These are phyloP conservation scores for Alectura lathami DNA, from an alignment of 2,113 vertebrate genomes.

Conservation along the genomic window DNA sequence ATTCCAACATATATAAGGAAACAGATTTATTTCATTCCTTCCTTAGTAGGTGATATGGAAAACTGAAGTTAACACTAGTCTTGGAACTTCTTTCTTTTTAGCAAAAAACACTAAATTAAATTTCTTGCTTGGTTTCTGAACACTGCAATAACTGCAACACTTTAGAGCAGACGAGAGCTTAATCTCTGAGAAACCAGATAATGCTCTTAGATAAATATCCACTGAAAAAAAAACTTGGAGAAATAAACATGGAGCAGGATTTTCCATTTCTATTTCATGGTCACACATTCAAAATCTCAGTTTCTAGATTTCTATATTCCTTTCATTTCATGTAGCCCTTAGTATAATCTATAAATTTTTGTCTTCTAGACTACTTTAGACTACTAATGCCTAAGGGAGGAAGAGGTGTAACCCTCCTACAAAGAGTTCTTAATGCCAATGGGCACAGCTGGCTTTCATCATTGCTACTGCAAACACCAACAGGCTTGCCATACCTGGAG, in stretches of 20 bases:
- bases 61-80: background rate
- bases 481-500: background rate
- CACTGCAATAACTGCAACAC: background rate
- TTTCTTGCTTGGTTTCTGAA: background rate
- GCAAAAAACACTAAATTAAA: background rate
- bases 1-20: background rate
- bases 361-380: background rate
- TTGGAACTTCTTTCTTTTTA: background rate
- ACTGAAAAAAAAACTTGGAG: background rate
- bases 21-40: background rate
- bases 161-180: background rate
- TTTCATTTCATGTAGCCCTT: background rate
- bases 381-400: accelerated
- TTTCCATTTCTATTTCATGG: background rate
- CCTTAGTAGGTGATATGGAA: background rate
- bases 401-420: background rate
- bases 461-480: background rate
- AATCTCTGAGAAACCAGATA: background rate
- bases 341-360: background rate
- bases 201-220: background rate
- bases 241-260: background rate
- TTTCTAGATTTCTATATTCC: background rate
- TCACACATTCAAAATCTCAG: background rate
- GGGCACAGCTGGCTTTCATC: background rate
- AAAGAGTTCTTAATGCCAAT: background rate